Conservation (phyloP, 2,888 invertebrate species). For the Caprella mutica region DNA sequence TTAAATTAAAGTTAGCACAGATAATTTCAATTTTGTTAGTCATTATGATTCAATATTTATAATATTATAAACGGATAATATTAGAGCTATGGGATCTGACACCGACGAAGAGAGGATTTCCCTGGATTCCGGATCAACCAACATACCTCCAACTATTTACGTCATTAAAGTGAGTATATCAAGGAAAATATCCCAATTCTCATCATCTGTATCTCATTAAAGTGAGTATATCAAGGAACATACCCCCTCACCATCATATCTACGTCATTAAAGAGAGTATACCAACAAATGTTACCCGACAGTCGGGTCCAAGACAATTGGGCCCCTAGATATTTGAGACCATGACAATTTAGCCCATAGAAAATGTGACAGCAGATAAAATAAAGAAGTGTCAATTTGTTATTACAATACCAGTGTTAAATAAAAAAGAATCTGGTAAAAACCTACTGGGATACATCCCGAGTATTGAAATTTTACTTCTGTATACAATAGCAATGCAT, state of each 20-base stretch:
- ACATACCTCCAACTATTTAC: constrained; percentile 32
- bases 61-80: background rate
- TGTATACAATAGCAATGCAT: too few relatives aligned
- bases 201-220: too few relatives aligned
- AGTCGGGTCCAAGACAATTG: too few relatives aligned
- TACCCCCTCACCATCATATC: too few relatives aligned
- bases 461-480: too few relatives aligned
- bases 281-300: background rate
- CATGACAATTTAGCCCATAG: background rate
- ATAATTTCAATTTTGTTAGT: background rate
- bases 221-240: too few relatives aligned
- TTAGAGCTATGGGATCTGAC: constrained; percentile 22
- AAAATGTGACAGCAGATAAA: too few relatives aligned
- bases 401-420: too few relatives aligned
- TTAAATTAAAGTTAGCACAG: background rate
- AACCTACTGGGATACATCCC: too few relatives aligned
- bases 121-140: constrained; percentile 26
- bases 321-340: too few relatives aligned
- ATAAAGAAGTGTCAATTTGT: too few relatives aligned
- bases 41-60: background rate
- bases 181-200: background rate
- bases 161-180: constrained; percentile 25
- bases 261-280: background rate
- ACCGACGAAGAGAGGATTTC: constrained; percentile 27
- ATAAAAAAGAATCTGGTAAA: too few relatives aligned